Base-by-base conservation (phyloP, 2,113 vertebrate species). In the Pterocles gutturalis region DNA sequence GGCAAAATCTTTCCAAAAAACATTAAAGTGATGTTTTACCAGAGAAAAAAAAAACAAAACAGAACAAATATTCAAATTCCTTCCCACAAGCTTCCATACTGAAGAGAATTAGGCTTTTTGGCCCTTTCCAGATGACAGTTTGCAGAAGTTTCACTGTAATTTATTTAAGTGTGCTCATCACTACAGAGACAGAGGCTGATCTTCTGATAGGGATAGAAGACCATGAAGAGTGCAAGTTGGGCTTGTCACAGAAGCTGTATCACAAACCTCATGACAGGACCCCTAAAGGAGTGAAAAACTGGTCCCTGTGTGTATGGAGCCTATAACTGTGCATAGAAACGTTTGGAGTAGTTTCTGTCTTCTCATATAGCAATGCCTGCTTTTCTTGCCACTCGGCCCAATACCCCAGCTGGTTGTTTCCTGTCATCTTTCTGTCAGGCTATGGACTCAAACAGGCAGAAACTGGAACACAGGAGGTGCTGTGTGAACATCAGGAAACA, bases 11-110 rank as follows among this genome's bases (percentile, higher is more conserved):
- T 91, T 94, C 80, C 31, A 81, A 92, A 95, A 95, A 95, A 57
- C 22, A 70, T 95, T 82, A 83, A 92, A 90, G 34, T 83, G 84
- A 75, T 93, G 90, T 84, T 97, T 93, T 95, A 80, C 20, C 15
- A 60, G 43, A 84, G 14, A 3, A 33, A 80, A 70, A 86, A 64
- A 5, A 28, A 19, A 12, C 7, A 33, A 58, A 89, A 3, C 7
- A 29, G 55, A 81, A 83, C 22, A 92, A 76, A 89, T 22, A 62
- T 85, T 89, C 70, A 64, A 86, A 51, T 24, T 64, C 17, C 83
- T 89, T 36, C 48, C 43, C 29, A 36, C 38, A 55, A 60, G n/a
- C 87, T 90, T 95, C 65, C 24, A 5, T 91, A 86, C 64, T 70
- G 58, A 81, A 45, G 55, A 91, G 89, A 89, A 91, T 76, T 21